Percentiles rank a stretch among this genome's conserved stretches.
Conservation (phyloP, 2,888 invertebrate species). For the Ormia ochracea region DNA sequence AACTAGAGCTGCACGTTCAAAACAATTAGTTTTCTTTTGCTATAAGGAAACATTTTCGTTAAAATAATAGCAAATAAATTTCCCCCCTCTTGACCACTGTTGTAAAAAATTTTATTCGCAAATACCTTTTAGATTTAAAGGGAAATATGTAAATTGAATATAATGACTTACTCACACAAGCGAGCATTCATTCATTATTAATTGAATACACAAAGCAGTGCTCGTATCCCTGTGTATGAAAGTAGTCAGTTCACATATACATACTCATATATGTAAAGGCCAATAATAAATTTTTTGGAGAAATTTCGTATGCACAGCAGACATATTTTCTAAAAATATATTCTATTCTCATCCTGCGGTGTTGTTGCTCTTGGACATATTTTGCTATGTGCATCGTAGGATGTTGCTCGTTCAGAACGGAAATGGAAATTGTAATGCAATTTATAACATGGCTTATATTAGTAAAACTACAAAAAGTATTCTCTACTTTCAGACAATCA, state of each 20-base stretch:
- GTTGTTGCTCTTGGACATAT: conserved; percentile 18
- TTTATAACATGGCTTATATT: conserved; percentile 40
- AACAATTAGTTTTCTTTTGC: no score
- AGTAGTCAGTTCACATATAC: conserved; percentile 10
- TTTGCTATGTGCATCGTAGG: conserved; percentile 49
- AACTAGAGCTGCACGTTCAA: no score
- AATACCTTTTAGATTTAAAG: not conserved
- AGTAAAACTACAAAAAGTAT: conserved; percentile 4
- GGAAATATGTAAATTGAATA: conserved; percentile 59
- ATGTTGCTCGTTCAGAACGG: conserved; percentile 48
- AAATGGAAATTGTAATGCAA: conserved; percentile 51
- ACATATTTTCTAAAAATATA: conserved; percentile 43
- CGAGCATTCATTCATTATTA: not conserved
- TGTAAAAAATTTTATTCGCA: not conserved
- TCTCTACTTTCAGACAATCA: conserved; percentile 23
- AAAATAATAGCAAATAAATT: no score
- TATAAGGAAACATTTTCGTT: no score
- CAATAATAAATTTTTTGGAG: conserved; percentile 49
- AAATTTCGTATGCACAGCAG: conserved; percentile 25
- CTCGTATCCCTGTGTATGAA: not conserved
- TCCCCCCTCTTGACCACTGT: not conserved
- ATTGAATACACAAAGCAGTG: not conserved
- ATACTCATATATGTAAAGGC: no score
- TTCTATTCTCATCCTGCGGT: not conserved
- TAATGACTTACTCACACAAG: conserved; percentile 46